A percentile compares a stretch with the other conserved stretches of the same genome.
These are phyloP conservation scores for Brachymystax lenok DNA, from an alignment of 2,797 vertebrate species.

Conservation along the genomic window DNA sequence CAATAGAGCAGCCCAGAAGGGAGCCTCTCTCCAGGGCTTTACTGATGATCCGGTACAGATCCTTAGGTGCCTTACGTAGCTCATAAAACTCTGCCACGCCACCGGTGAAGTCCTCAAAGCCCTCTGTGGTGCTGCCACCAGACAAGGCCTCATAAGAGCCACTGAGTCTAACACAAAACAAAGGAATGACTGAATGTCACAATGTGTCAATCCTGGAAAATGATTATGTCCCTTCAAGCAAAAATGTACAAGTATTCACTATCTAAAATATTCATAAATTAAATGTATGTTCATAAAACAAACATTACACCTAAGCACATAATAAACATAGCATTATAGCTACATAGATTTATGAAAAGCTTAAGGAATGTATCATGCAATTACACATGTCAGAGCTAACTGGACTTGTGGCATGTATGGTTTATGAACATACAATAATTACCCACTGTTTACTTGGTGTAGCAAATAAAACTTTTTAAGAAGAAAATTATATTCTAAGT, in stretches of 20 bases:
- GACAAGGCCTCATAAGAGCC: slow-evolving; percentile 88
- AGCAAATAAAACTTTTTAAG: neutral
- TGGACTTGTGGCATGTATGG: neutral
- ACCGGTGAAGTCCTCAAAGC: slow-evolving; percentile 91
- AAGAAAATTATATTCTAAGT: neutral
- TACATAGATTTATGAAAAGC: neutral
- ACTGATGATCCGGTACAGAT: slow-evolving; percentile 80
- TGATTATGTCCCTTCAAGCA: neutral
- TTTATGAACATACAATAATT: neutral
- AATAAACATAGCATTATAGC: neutral
- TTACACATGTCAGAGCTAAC: neutral
- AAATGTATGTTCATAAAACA: neutral
- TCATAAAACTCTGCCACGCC: slow-evolving; percentile 86
- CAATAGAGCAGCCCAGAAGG: slow-evolving; percentile 90
- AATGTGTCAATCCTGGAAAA: neutral
- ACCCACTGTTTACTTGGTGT: neutral
- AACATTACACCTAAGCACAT: neutral
- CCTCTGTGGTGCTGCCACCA: slow-evolving; percentile 88
- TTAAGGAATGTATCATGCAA: neutral
- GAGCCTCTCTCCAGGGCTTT: slow-evolving; percentile 85
- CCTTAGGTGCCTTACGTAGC: slow-evolving; percentile 75
- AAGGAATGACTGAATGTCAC: neutral
- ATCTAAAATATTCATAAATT: neutral
- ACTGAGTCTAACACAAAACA: slow-evolving; percentile 69
- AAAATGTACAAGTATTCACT: neutral